These are phyloP conservation scores for Gorsachius magnificus DNA, from an alignment of 2,797 vertebrate species.

Conservation along the genomic window DNA sequence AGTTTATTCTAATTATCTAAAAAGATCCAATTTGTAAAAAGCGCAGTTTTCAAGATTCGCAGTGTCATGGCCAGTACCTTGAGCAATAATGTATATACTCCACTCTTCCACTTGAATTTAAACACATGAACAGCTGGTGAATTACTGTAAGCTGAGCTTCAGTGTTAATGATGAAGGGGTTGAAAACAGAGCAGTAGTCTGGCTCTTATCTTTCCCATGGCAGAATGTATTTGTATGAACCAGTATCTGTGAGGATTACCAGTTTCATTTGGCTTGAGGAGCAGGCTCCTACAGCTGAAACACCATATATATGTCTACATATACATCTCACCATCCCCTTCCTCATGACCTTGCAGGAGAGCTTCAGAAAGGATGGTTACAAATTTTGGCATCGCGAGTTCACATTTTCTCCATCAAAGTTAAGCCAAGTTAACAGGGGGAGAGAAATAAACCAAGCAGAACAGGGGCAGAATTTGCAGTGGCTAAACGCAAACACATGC, in stretches of 20 bases:
- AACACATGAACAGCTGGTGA: neutral
- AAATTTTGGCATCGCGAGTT: neutral
- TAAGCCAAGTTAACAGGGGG: neutral
- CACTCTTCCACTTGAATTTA: neutral
- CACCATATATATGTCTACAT: rapidly evolving
- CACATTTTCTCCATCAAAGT: neutral
- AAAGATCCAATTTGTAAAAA: neutral
- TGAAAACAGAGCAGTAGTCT: neutral
- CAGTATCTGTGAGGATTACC: neutral
- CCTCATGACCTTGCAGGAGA: neutral
- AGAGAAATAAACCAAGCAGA: neutral
- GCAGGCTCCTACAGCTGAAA: neutral
- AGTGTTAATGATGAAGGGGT: neutral
- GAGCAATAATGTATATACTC: neutral
- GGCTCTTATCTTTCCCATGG: neutral
- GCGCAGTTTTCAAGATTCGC: neutral
- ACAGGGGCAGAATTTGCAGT: neutral
- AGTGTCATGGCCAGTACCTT: neutral
- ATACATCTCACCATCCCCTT: neutral
- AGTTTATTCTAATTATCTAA: neutral
- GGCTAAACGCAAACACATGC: neutral
- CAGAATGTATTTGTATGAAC: neutral
- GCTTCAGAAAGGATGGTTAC: neutral
- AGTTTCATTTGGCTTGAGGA: neutral
- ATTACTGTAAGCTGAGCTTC: neutral